phyloP scores from a whole-genome alignment of 2,888 invertebrate species.

The Xylota sylvarum region DNA sequence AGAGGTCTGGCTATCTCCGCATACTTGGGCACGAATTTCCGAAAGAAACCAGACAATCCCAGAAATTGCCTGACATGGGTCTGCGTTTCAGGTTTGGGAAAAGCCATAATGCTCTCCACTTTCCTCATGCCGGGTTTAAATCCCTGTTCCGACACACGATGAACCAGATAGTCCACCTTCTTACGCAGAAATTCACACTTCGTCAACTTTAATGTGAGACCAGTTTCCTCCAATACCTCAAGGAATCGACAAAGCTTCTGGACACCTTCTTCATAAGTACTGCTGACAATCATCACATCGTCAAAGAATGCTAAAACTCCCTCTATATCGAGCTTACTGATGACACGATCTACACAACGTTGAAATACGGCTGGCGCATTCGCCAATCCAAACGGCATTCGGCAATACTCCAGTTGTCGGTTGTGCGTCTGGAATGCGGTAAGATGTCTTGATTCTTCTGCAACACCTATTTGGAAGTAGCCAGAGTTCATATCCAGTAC shows the following conservation, averaged over 20 bases:
- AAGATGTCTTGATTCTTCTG: too few species aligned
- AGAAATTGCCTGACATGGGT: slow-evolving; percentile 13
- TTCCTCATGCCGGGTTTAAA: background rate
- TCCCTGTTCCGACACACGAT: slow-evolving; percentile 4
- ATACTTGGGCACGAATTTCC: background rate
- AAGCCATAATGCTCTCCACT: slow-evolving; percentile 1
- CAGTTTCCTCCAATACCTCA: background rate
- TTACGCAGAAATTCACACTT: background rate
- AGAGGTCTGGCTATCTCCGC: slow-evolving; percentile 9
- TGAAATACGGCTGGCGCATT: too few species aligned
- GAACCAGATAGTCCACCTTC: background rate
- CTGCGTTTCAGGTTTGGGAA: background rate
- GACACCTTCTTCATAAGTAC: background rate
- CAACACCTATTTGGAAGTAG: background rate
- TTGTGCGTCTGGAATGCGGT: too few species aligned
- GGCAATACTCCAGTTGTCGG: too few species aligned
- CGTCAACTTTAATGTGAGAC: background rate
- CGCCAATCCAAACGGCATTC: too few species aligned
- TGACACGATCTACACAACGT: too few species aligned
- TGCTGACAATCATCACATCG: too few species aligned
- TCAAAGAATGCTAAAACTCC: background rate
- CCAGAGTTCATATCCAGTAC: slow-evolving; percentile 16
- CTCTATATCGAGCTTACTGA: too few species aligned
- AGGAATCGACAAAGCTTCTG: background rate
- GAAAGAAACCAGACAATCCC: slow-evolving; percentile 12